Evolutionary conservation across 2,888 invertebrate genomes (phyloP).

Genomic region (Philaethria dido): DNA sequence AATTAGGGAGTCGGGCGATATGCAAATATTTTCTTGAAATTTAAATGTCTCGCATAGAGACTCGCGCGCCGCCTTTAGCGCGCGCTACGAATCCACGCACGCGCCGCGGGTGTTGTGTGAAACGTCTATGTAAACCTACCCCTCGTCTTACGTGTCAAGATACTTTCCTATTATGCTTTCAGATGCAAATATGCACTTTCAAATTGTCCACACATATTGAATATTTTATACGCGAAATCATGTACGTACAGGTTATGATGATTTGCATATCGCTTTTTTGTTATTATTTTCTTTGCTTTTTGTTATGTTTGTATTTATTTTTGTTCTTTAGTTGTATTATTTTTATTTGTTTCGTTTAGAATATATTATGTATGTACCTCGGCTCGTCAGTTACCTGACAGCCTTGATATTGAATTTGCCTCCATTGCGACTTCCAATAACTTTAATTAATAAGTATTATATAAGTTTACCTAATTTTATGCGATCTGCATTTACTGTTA

Average conservation of each 20-base stretch:
- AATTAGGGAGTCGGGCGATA: conserved; percentile 81
- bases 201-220: conserved; percentile 43
- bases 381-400: conserved; percentile 54
- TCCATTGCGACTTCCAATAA: conserved; percentile 79
- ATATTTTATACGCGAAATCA: conserved; percentile 35
- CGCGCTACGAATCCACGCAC: conserved; percentile 61
- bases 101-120: conserved; percentile 71
- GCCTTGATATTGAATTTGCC: conserved; percentile 72
- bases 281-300: conserved; percentile 63
- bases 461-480: conserved; percentile 76
- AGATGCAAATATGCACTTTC: conserved; percentile 70
- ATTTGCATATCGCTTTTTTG: conserved; percentile 79
- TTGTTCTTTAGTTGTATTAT: conserved; percentile 75
- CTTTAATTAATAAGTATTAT: conserved; percentile 80
- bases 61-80: conserved; percentile 55
- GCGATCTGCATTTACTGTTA: conserved; percentile 82
- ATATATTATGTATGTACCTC: conserved; percentile 55
- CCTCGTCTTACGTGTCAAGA: conserved; percentile 62
- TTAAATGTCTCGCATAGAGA: conserved; percentile 62
- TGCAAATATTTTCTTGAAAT: conserved; percentile 81
- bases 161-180: conserved; percentile 68
- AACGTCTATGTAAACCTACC: conserved; percentile 66
- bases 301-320: conserved; percentile 84
- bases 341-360: conserved; percentile 72
- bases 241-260: conserved; percentile 47